Conservation (phyloP, 2,113 vertebrate species). For the Budorcas taxicolor region DNA sequence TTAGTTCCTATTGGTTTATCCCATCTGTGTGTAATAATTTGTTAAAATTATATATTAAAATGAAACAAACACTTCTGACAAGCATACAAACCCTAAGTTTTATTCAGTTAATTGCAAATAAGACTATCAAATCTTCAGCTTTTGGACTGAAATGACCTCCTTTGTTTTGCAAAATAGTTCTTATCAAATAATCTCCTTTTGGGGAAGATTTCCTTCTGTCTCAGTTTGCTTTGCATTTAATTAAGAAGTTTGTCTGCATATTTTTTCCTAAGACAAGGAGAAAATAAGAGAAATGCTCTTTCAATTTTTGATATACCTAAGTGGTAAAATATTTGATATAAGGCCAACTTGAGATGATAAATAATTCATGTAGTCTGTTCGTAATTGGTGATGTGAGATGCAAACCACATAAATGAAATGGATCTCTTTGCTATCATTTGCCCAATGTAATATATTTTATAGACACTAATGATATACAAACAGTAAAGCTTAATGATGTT, state of each 20-base stretch:
- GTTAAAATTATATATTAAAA: neutral
- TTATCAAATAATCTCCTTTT: neutral
- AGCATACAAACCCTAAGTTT: neutral
- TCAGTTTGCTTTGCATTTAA: constrained; percentile 19
- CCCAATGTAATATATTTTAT: constrained; percentile 50
- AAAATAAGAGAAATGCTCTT: neutral
- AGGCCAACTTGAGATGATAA: neutral
- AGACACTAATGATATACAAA: constrained; percentile 48
- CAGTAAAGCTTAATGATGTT: constrained; percentile 64
- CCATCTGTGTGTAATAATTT: neutral
- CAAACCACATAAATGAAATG: constrained; percentile 26
- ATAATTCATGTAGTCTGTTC: constrained; percentile 45
- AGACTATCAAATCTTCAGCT: neutral
- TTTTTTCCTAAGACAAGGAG: neutral
- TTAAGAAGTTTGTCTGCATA: neutral
- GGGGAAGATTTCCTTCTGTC: neutral
- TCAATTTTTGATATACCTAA: neutral
- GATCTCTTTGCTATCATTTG: constrained; percentile 36
- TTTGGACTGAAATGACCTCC: neutral
- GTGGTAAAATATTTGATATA: constrained; percentile 14
- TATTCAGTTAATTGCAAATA: neutral
- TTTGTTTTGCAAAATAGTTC: neutral
- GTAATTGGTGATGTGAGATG: constrained; percentile 17
- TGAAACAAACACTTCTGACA: neutral
- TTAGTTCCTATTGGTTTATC: neutral